These are phyloP conservation scores for Fragum whitleyi DNA, from an alignment of 2,888 invertebrate species.

Conservation along the genomic window DNA sequence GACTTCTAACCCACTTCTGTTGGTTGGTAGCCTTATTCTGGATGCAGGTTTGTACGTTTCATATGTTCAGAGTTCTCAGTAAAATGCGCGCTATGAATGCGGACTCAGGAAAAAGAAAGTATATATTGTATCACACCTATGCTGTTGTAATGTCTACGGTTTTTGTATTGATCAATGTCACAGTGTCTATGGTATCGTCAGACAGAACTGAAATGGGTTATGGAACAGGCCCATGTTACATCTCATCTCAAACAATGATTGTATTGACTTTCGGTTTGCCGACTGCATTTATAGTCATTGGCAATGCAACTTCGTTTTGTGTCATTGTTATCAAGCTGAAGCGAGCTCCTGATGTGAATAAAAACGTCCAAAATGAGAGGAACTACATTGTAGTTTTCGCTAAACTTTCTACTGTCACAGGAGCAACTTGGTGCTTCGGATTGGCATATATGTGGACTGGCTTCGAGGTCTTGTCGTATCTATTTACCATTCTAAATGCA, in stretches of 20 bases:
- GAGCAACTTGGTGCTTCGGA: slow-evolving; percentile 53
- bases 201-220: slow-evolving; percentile 37
- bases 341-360: slow-evolving; percentile 13
- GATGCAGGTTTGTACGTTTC: slow-evolving; percentile 59
- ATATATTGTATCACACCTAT: slow-evolving; percentile 30
- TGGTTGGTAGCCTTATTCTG: slow-evolving; percentile 53
- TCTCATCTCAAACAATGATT: slow-evolving; percentile 38
- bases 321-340: slow-evolving; percentile 26
- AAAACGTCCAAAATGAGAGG: slow-evolving; percentile 43
- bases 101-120: slow-evolving; percentile 9
- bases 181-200: slow-evolving; percentile 9
- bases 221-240: slow-evolving; percentile 39
- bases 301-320: slow-evolving; percentile 41
- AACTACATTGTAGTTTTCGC: slow-evolving; percentile 44
- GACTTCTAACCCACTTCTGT: slow-evolving; percentile 43
- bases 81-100: background rate
- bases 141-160: slow-evolving; percentile 9
- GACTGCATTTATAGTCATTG: slow-evolving; percentile 21
- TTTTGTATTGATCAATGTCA: slow-evolving; percentile 41
- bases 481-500: slow-evolving; percentile 53
- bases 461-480: slow-evolving; percentile 32
- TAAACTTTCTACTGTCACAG: slow-evolving; percentile 52
- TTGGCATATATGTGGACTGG: slow-evolving; percentile 49
- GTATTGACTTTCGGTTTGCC: slow-evolving; percentile 47
- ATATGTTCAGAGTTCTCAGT: slow-evolving; percentile 39